Percentiles rank a stretch among this genome's conserved stretches.
Conservation (phyloP, 2,888 invertebrate genomes). For the Xanthia icteritia region DNA sequence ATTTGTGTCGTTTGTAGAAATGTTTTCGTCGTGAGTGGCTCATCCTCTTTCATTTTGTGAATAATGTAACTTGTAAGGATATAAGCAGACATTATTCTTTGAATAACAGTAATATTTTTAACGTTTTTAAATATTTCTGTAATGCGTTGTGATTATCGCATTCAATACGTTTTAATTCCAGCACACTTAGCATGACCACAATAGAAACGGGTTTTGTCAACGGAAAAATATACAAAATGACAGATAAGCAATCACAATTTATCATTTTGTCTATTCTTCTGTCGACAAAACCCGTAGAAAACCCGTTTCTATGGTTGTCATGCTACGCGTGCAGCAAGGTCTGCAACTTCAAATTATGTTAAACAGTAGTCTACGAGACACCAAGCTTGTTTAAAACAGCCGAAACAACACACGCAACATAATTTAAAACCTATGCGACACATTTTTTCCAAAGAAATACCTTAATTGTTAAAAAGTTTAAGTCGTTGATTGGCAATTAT, state of each 20-base stretch:
- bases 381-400: not conserved
- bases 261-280: too few relatives aligned
- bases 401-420: not conserved
- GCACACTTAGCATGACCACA: too few relatives aligned
- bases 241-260: too few relatives aligned
- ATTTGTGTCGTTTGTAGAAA: slow-evolving; percentile 24
- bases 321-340: not conserved
- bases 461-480: slow-evolving; percentile 8
- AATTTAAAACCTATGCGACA: not conserved
- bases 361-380: not conserved
- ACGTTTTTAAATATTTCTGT: not conserved
- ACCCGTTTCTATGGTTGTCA: too few relatives aligned
- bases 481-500: slow-evolving; percentile 30
- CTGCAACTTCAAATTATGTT: not conserved
- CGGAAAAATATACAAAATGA: too few relatives aligned
- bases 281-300: too few relatives aligned
- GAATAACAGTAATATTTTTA: not conserved
- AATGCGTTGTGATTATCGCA: not conserved
- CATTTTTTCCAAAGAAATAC: not conserved
- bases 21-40: slow-evolving; percentile 19
- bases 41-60: slow-evolving; percentile 25
- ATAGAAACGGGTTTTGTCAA: too few relatives aligned
- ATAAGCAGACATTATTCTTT: slow-evolving; percentile 1
- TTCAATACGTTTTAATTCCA: not conserved
- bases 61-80: slow-evolving; percentile 2